These are phyloP conservation scores for Volucella bombylans DNA, from an alignment of 2,888 invertebrate genomes.

Conservation along the genomic window DNA sequence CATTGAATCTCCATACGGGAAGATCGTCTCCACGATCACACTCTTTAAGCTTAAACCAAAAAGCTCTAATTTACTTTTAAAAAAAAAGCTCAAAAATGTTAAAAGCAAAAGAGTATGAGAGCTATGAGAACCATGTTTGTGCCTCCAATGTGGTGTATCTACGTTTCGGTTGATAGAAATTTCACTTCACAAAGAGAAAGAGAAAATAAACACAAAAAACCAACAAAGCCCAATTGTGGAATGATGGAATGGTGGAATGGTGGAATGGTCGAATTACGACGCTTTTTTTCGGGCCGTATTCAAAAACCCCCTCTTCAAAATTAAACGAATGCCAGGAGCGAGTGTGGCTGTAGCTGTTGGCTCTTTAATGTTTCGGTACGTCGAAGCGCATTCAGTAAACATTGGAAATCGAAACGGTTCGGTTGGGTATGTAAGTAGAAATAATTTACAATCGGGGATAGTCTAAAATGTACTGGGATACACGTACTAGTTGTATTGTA, in stretches of 20 bases:
- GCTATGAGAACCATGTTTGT: background rate
- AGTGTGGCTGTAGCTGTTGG: background rate
- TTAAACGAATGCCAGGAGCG: conserved; percentile 33
- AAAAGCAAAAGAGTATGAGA: too few species aligned
- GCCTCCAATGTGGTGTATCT: background rate
- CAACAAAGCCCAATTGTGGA: conserved; percentile 11
- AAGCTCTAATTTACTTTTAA: conserved; percentile 15
- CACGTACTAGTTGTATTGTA: too few species aligned
- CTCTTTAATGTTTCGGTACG: conserved; percentile 57
- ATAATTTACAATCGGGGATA: background rate
- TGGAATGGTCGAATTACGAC: background rate
- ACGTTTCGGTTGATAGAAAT: conserved; percentile 4
- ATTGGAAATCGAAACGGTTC: conserved; percentile 74
- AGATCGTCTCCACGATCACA: too few species aligned
- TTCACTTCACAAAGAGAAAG: conserved; percentile 1
- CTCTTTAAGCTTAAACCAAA: background rate
- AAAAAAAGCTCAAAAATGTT: conserved; percentile 31
- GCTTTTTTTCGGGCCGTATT: conserved; percentile 6
- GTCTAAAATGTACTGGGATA: too few species aligned
- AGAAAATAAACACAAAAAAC: conserved; percentile 19
- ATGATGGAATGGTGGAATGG: background rate
- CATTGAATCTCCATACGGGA: too few species aligned
- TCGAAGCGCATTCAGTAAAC: conserved; percentile 70
- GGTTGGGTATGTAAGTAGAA: conserved; percentile 49
- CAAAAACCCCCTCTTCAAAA: background rate